A percentile compares a stretch with the other conserved stretches of the same genome.
These are phyloP conservation scores for Drosophila incognita DNA, from an alignment of 2,888 invertebrate genomes.

Conservation along the genomic window DNA sequence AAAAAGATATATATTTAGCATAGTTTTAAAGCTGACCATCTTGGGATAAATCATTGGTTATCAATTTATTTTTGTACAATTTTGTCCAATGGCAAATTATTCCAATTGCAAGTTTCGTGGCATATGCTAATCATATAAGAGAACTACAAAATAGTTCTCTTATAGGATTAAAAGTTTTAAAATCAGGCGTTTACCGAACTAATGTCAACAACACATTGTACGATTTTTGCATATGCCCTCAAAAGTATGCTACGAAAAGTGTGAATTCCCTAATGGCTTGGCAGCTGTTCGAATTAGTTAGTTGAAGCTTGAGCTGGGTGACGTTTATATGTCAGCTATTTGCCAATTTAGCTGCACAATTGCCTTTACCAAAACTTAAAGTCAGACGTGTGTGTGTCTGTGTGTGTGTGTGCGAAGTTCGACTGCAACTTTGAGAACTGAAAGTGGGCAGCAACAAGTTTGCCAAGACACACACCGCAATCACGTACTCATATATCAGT, in stretches of 20 bases:
- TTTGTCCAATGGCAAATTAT: neutral
- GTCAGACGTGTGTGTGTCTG: neutral
- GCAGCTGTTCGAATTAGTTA: constrained; percentile 32
- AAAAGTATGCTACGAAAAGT: constrained; percentile 49
- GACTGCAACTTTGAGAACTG: constrained; percentile 51
- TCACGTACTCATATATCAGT: constrained; percentile 63
- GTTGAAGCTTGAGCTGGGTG: constrained; percentile 34
- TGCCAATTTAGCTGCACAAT: constrained; percentile 60
- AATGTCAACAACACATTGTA: constrained; percentile 14
- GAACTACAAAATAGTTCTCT: neutral
- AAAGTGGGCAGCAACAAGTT: constrained; percentile 70
- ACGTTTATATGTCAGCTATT: constrained; percentile 58
- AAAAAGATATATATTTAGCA: neutral
- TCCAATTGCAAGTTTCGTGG: neutral
- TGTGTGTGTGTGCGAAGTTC: constrained; percentile 35
- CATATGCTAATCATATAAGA: neutral
- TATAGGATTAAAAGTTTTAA: neutral
- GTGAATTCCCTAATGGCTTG: constrained; percentile 38
- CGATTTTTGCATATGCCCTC: constrained; percentile 33
- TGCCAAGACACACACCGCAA: constrained; percentile 59
- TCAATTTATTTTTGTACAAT: neutral
- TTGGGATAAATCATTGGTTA: neutral
- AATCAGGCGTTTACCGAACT: neutral
- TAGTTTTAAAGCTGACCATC: neutral
- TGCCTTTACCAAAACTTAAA: constrained; percentile 57